Percentiles rank a stretch among this genome's conserved stretches.
Conservation (phyloP, 2,113 vertebrate species). For the Bostrychus sinensis region DNA sequence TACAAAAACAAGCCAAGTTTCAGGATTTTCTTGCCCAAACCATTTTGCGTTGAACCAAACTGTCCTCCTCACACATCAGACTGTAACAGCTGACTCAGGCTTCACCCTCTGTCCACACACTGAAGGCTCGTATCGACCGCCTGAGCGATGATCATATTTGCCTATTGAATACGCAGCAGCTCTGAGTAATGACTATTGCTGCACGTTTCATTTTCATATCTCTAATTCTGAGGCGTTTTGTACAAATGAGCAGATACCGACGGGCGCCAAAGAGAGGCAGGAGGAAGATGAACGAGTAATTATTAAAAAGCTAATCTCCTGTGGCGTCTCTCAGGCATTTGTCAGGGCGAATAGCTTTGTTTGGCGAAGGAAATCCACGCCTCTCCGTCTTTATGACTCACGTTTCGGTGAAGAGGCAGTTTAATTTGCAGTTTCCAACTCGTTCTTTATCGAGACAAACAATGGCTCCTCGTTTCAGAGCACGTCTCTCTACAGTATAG, state of each 20-base stretch:
- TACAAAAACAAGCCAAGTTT: no score
- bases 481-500: background rate
- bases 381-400: conserved; percentile 4
- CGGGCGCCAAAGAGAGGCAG: background rate
- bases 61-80: no score
- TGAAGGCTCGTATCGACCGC: background rate
- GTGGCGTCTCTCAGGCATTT: background rate
- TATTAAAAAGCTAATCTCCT: conserved; percentile 3
- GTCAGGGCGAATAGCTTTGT: conserved; percentile 6
- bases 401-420: background rate
- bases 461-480: background rate
- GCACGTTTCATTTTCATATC: conserved; percentile 1
- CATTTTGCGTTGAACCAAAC: no score
- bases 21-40: background rate
- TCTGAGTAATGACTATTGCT: conserved; percentile 3
- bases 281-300: conserved; percentile 1
- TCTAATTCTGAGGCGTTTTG: background rate
- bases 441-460: background rate
- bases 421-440: conserved; percentile 4
- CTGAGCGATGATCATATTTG: conserved; percentile 4
- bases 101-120: background rate
- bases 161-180: background rate
- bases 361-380: conserved; percentile 3
- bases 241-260: conserved; percentile 1
- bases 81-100: background rate